A percentile compares a stretch with the other conserved stretches of the same genome.
Evolutionary conservation across 2,888 invertebrate species (phyloP).

Genomic region (Melanophora roralis): DNA sequence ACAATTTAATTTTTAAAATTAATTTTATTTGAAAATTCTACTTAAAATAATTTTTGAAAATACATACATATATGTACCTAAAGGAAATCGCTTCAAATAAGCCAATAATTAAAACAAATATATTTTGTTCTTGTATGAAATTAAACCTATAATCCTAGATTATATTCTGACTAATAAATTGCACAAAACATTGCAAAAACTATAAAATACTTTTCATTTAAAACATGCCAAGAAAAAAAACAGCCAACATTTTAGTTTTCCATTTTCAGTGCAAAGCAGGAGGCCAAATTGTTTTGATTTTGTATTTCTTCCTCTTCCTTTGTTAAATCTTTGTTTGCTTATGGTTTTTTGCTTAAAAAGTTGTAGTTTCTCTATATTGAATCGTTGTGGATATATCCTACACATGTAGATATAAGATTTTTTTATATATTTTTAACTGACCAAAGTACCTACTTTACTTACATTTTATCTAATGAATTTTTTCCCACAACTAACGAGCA

Average conservation of each 20-base stretch:
- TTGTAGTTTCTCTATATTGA: constrained; percentile 1
- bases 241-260: constrained; percentile 41
- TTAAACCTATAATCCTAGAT: constrained; percentile 36
- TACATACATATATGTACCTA: no score
- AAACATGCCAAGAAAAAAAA: constrained; percentile 24
- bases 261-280: constrained; percentile 14
- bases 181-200: neutral
- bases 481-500: constrained; percentile 63
- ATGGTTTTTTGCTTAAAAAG: constrained; percentile 11
- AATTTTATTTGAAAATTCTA: no score
- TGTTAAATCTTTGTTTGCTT: constrained; percentile 20
- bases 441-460: constrained; percentile 38
- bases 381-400: neutral
- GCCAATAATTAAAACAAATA: constrained; percentile 28
- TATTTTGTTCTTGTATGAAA: constrained; percentile 11
- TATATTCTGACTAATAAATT: constrained; percentile 33
- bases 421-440: no score
- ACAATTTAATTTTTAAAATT: no score
- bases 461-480: constrained; percentile 59
- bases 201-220: constrained; percentile 5
- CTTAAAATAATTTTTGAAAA: no score
- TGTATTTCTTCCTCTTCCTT: neutral
- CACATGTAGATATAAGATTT: no score
- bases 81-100: neutral
- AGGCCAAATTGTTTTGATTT: constrained; percentile 36